phyloP scores from a whole-genome alignment of 2,113 vertebrate species.

The Microcebus tavaratra region DNA sequence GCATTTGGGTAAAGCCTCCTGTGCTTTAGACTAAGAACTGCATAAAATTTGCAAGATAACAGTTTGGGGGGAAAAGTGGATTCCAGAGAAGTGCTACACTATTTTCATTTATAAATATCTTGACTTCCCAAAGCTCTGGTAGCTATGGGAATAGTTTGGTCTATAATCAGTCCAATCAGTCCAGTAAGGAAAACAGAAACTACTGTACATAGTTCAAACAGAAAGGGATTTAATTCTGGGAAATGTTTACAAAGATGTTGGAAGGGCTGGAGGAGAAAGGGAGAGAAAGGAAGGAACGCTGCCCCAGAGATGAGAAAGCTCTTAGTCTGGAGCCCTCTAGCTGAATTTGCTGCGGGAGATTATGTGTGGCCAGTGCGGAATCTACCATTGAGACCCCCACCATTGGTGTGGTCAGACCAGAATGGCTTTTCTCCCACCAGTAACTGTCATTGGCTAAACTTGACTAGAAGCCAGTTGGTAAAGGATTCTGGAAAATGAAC shows the following conservation, averaged over 20 bases:
- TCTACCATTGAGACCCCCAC: background rate
- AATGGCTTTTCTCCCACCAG: background rate
- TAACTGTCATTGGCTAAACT: background rate
- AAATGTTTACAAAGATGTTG: background rate
- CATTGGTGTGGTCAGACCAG: background rate
- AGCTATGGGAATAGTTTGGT: background rate
- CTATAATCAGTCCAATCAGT: background rate
- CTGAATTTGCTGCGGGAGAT: background rate
- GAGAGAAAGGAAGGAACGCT: background rate
- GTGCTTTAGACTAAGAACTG: background rate
- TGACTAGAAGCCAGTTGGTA: background rate
- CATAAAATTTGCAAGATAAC: background rate
- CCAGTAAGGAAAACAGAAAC: conserved; percentile 7
- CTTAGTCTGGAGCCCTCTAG: background rate
- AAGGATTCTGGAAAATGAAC: background rate
- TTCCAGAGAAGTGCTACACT: background rate
- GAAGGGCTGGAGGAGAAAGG: background rate
- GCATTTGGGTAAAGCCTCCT: background rate
- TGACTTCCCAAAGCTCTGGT: background rate
- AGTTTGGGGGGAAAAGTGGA: background rate
- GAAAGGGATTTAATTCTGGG: conserved; percentile 31
- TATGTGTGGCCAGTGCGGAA: background rate
- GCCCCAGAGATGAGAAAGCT: background rate
- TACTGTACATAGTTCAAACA: background rate
- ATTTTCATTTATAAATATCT: background rate